These are phyloP conservation scores for Galleria mellonella DNA, from an alignment of 1,140 invertebrate genomes.

Conservation along the genomic window DNA sequence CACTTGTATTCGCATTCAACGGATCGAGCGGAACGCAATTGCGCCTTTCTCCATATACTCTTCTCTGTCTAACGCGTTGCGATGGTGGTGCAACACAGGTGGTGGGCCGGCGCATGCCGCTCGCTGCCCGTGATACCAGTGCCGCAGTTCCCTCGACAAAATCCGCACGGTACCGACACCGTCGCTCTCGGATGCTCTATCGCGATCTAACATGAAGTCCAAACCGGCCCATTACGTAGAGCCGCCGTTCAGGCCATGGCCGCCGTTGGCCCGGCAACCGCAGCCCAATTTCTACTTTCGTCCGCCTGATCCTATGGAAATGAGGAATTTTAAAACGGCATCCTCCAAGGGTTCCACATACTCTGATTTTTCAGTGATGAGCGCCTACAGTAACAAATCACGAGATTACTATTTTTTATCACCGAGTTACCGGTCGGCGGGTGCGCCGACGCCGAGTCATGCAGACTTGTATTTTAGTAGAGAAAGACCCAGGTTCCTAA, in stretches of 20 bases:
- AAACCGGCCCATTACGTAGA: slow-evolving; percentile 69
- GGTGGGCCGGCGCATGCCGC: slow-evolving; percentile 43
- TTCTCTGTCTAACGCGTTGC: slow-evolving; percentile 53
- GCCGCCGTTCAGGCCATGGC: slow-evolving; percentile 75
- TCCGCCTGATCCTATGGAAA: slow-evolving; percentile 70
- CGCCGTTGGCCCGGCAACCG: slow-evolving; percentile 76
- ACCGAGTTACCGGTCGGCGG: slow-evolving; percentile 77
- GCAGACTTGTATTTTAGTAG: slow-evolving; percentile 53
- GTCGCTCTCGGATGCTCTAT: slow-evolving; percentile 55
- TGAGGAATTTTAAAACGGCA: slow-evolving; percentile 65
- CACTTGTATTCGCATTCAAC: slow-evolving; percentile 60
- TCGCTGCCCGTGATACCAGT: slow-evolving; percentile 47
- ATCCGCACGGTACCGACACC: slow-evolving; percentile 57
- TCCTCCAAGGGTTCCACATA: slow-evolving; percentile 75
- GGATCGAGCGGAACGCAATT: slow-evolving; percentile 53
- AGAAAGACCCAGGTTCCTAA: slow-evolving; percentile 64
- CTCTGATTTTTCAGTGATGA: slow-evolving; percentile 54
- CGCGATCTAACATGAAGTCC: slow-evolving; percentile 65
- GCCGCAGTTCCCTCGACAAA: slow-evolving; percentile 53
- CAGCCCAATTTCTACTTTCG: slow-evolving; percentile 77
- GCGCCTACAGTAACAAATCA: slow-evolving; percentile 73
- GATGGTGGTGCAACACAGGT: slow-evolving; percentile 31
- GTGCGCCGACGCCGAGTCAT: slow-evolving; percentile 69
- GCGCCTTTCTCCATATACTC: slow-evolving; percentile 62
- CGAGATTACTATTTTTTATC: slow-evolving; percentile 82